Conservation (phyloP, 2,797 vertebrate species). For the Hapalemur alaotrensis region DNA sequence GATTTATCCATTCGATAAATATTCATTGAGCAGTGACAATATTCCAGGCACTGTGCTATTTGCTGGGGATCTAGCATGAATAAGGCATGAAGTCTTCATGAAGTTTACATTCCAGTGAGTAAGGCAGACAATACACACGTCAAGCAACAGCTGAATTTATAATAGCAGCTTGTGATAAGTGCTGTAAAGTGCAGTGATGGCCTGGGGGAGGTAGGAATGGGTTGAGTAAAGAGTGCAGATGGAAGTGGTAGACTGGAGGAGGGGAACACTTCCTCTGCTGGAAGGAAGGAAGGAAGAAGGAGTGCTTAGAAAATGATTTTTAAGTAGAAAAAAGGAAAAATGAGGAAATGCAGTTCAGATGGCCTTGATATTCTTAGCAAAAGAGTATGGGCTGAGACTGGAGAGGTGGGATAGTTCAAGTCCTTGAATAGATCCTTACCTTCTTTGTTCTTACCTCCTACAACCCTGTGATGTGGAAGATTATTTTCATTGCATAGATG, state of each 20-base stretch:
- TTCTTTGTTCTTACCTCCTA: neutral
- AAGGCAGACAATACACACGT: neutral
- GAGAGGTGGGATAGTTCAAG: neutral
- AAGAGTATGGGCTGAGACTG: neutral
- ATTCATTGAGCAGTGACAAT: neutral
- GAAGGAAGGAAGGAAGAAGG: conserved; percentile 43
- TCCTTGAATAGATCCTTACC: neutral
- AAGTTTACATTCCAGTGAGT: conserved; percentile 42
- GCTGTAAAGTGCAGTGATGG: neutral
- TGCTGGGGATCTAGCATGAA: conserved; percentile 42
- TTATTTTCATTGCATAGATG: neutral
- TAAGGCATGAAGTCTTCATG: conserved; percentile 58
- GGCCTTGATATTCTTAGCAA: neutral
- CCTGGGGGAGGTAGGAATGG: conserved; percentile 40
- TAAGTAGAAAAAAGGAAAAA: conserved; percentile 38
- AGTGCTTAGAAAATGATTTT: conserved; percentile 43
- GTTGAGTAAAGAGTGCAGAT: conserved; percentile 30
- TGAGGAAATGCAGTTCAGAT: neutral
- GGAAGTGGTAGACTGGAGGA: conserved; percentile 52
- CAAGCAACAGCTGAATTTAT: conserved; percentile 49
- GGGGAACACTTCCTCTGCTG: conserved; percentile 49
- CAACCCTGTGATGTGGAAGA: neutral
- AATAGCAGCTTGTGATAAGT: conserved; percentile 33
- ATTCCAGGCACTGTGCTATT: neutral
- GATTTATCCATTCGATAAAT: conserved; percentile 49